phyloP scores from a whole-genome alignment of 2,888 invertebrate genomes.

The Mythimna lalbum region DNA sequence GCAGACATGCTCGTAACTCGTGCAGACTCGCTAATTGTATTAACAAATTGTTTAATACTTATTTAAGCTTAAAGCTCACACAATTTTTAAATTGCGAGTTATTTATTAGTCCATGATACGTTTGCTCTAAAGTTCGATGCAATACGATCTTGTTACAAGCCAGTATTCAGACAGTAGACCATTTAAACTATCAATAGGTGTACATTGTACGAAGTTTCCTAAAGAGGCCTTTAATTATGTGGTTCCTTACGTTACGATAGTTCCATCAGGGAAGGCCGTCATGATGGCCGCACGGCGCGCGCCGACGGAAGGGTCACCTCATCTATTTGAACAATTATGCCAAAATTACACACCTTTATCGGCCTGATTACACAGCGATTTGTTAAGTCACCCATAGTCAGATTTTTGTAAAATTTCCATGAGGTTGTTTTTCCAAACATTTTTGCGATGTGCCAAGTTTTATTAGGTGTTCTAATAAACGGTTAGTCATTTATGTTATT shows the following conservation, averaged over 20 bases:
- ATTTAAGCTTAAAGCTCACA: background rate
- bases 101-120: background rate
- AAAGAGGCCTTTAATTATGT: background rate
- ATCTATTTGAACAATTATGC: slow-evolving; percentile 38
- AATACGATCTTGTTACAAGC: background rate
- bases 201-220: background rate
- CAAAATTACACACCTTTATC: slow-evolving; percentile 41
- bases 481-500: slow-evolving; percentile 8
- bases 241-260: slow-evolving; percentile 10
- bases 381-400: slow-evolving; percentile 18
- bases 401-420: slow-evolving; percentile 19
- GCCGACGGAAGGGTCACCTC: slow-evolving; percentile 15
- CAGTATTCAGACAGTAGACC: background rate
- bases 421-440: slow-evolving; percentile 8
- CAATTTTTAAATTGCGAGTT: background rate
- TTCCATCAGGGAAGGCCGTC: background rate
- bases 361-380: slow-evolving; percentile 32
- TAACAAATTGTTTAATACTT: background rate
- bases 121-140: background rate
- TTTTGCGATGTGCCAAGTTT: slow-evolving; percentile 21
- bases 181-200: background rate
- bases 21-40: background rate
- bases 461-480: slow-evolving; percentile 2
- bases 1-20: background rate
- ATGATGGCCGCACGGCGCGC: background rate